A percentile compares a stretch with the other conserved stretches of the same genome.
Conservation (phyloP, 2,888 invertebrate genomes). For the Cephus pygmeus region DNA sequence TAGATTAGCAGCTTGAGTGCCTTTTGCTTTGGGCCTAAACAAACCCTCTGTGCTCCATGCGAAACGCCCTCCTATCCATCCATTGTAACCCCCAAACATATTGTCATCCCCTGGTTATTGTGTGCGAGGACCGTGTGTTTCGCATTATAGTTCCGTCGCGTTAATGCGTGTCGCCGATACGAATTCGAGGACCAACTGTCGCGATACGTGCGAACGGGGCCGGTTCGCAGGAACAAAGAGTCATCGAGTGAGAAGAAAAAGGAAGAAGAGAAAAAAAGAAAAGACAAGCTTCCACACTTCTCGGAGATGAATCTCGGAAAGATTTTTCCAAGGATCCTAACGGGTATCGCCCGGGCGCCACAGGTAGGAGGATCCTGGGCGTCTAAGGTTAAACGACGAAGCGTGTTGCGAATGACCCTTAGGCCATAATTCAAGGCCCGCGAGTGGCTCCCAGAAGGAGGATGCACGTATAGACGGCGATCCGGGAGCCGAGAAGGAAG, state of each 20-base stretch:
- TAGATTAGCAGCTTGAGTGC: slow-evolving; percentile 64
- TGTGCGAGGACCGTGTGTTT: slow-evolving; percentile 29
- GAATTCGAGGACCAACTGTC: slow-evolving; percentile 48
- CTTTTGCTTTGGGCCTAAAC: slow-evolving; percentile 56
- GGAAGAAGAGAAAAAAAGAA: no score
- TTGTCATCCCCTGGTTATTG: slow-evolving; percentile 42
- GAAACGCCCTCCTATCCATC: slow-evolving; percentile 30
- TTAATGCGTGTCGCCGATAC: slow-evolving; percentile 57
- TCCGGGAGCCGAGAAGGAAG: slow-evolving; percentile 23
- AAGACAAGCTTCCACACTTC: no score
- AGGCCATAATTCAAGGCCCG: slow-evolving; percentile 58
- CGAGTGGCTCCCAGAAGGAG: slow-evolving; percentile 27
- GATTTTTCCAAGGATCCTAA: no score
- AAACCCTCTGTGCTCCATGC: slow-evolving; percentile 37
- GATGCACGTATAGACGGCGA: slow-evolving; percentile 7
- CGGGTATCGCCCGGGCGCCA: no score
- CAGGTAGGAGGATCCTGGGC: not conserved
- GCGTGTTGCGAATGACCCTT: slow-evolving; percentile 61
- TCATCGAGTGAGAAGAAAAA: no score
- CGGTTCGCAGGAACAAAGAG: no score
- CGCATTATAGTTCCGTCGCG: slow-evolving; percentile 46
- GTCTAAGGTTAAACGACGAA: slow-evolving; percentile 61
- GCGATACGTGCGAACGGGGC: slow-evolving; percentile 29
- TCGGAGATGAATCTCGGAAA: no score
- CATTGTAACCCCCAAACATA: slow-evolving; percentile 45